A percentile compares a stretch with the other conserved stretches of the same genome.
Conservation (phyloP, 23 tunicate genomes). For the Corella eumyota region DNA sequence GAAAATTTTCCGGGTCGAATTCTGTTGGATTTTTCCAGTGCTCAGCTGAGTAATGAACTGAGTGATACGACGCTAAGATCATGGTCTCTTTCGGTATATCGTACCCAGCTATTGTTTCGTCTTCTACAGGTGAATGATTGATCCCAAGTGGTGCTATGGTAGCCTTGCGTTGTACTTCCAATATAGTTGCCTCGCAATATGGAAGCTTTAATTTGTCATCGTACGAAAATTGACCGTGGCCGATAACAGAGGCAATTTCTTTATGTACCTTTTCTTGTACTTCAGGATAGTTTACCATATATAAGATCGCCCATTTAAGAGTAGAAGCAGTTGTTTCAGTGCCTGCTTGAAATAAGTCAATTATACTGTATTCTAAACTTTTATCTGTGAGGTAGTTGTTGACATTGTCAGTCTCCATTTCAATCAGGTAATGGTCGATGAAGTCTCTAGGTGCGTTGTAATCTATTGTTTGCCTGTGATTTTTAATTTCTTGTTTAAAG, state of each 20-base stretch:
- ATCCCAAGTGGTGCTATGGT: neutral
- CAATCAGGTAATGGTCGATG: conserved; percentile 11
- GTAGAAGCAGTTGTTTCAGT: conserved; percentile 12
- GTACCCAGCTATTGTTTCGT: neutral
- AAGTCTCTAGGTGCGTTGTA: conserved; percentile 8
- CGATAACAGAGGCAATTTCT: too few species aligned
- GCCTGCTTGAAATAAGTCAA: conserved; percentile 15
- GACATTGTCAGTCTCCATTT: neutral
- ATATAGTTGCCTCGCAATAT: too few species aligned
- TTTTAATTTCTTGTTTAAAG: neutral
- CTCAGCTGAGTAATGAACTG: neutral
- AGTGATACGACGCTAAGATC: neutral
- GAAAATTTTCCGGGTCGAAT: neutral
- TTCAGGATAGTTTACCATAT: conserved; percentile 13
- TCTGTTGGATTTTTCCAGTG: neutral
- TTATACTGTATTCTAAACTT: too few species aligned
- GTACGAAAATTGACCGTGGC: too few species aligned
- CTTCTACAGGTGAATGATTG: neutral
- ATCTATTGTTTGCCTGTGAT: conserved; percentile 2
- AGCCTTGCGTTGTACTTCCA: neutral
- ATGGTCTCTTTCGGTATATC: neutral
- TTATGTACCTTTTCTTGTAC: too few species aligned
- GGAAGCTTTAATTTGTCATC: too few species aligned
- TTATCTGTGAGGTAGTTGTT: neutral
- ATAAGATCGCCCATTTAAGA: conserved; percentile 12